These are phyloP conservation scores for Epistrophe grossulariae DNA, from an alignment of 2,888 invertebrate species.

Conservation along the genomic window DNA sequence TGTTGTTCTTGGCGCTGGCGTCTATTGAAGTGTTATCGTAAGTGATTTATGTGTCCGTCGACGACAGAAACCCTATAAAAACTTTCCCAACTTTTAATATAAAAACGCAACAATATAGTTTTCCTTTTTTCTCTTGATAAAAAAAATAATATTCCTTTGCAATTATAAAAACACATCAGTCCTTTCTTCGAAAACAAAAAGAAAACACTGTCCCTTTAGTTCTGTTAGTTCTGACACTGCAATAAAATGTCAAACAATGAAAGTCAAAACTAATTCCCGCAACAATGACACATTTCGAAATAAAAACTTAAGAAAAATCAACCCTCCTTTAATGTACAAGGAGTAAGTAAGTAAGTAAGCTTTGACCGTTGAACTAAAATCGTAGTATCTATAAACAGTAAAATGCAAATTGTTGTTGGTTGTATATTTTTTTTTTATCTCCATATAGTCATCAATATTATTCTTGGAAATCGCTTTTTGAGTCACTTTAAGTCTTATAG, in stretches of 20 bases:
- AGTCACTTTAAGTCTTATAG: constrained; percentile 10
- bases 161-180: neutral
- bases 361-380: constrained; percentile 57
- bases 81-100: constrained; percentile 38
- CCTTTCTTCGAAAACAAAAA: neutral
- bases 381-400: neutral
- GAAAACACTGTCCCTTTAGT: neutral
- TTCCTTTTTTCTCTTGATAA: neutral
- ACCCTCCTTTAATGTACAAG: neutral
- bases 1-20: constrained; percentile 4
- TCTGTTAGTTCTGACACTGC: constrained; percentile 23
- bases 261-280: constrained; percentile 46
- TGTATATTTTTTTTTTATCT: constrained; percentile 27
- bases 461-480: constrained; percentile 50
- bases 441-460: constrained; percentile 38
- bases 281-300: constrained; percentile 52
- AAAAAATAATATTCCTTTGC: constrained; percentile 24
- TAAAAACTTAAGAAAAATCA: constrained; percentile 4
- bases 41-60: constrained; percentile 58
- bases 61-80: constrained; percentile 64
- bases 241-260: constrained; percentile 43
- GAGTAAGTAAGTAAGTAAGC: neutral
- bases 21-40: constrained; percentile 55
- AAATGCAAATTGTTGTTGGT: constrained; percentile 63
- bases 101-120: constrained; percentile 3